These are phyloP conservation scores for Neoascia interrupta DNA, from an alignment of 2,888 invertebrate genomes.

Conservation along the genomic window DNA sequence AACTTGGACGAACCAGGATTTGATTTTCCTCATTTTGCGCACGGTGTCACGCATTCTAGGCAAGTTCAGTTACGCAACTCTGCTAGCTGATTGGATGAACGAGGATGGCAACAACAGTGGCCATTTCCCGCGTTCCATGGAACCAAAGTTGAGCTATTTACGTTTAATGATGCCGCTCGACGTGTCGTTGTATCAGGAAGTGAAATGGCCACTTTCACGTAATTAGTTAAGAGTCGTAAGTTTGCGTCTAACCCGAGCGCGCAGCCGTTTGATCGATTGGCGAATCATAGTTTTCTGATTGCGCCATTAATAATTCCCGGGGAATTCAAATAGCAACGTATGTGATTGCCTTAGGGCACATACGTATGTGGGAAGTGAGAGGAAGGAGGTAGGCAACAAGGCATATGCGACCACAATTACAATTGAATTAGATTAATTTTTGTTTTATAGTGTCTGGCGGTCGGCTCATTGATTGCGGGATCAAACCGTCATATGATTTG, in stretches of 20 bases:
- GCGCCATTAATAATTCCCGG: constrained; percentile 58
- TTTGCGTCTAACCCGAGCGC: neutral
- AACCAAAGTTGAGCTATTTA: constrained; percentile 3
- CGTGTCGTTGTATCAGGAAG: constrained; percentile 35
- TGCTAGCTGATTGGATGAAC: constrained; percentile 55
- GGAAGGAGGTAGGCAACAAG: no score
- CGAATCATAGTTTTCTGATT: constrained; percentile 61
- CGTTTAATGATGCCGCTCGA: constrained; percentile 27
- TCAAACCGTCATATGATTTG: constrained; percentile 50
- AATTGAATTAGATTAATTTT: constrained; percentile 53
- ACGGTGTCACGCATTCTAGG: neutral
- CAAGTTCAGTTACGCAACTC: constrained; percentile 22
- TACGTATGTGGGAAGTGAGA: no score
- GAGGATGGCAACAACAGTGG: constrained; percentile 40
- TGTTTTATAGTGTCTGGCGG: constrained; percentile 38
- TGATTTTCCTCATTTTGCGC: constrained; percentile 40
- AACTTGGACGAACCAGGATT: constrained; percentile 14
- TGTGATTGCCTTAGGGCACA: no score
- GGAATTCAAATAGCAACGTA: constrained; percentile 53
- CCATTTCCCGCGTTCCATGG: no score
- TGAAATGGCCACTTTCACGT: constrained; percentile 50
- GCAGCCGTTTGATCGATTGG: constrained; percentile 55
- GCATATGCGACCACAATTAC: constrained; percentile 42
- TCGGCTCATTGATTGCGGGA: constrained; percentile 42
- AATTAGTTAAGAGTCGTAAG: constrained; percentile 43